Conservation (phyloP, 2,113 vertebrate genomes). For the Carassius carassius region DNA sequence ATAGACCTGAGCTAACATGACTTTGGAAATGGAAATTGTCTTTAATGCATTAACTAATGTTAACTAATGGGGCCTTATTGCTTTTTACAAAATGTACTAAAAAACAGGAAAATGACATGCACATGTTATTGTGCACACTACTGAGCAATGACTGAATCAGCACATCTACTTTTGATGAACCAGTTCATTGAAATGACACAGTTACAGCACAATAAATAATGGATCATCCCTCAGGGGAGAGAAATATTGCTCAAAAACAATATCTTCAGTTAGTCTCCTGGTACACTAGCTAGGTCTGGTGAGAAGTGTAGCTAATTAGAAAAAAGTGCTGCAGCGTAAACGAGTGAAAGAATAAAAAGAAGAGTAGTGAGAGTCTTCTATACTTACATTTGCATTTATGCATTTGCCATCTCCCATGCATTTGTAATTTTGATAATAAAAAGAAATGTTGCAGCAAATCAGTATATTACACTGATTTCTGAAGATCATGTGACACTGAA, state of each 20-base stretch:
- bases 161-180: not conserved
- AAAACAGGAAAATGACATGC: not conserved
- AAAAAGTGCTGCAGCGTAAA: not conserved
- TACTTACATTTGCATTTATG: not conserved
- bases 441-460: not conserved
- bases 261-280: not conserved
- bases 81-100: too few species aligned
- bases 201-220: not conserved
- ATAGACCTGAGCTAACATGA: not conserved
- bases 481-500: not conserved
- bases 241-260: not conserved
- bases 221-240: not conserved
- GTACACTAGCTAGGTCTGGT: not conserved
- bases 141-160: not conserved
- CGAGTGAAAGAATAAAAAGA: not conserved
- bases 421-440: too few species aligned
- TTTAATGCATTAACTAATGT: not conserved
- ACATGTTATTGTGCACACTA: not conserved
- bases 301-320: not conserved
- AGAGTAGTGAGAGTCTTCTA: not conserved
- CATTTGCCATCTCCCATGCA: not conserved
- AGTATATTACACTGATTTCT: not conserved
- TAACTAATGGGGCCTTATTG: not conserved
- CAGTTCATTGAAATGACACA: not conserved
- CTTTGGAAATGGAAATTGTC: too few species aligned